These are phyloP conservation scores for Oriolus oriolus DNA, from an alignment of 2,113 vertebrate species.

Conservation along the genomic window DNA sequence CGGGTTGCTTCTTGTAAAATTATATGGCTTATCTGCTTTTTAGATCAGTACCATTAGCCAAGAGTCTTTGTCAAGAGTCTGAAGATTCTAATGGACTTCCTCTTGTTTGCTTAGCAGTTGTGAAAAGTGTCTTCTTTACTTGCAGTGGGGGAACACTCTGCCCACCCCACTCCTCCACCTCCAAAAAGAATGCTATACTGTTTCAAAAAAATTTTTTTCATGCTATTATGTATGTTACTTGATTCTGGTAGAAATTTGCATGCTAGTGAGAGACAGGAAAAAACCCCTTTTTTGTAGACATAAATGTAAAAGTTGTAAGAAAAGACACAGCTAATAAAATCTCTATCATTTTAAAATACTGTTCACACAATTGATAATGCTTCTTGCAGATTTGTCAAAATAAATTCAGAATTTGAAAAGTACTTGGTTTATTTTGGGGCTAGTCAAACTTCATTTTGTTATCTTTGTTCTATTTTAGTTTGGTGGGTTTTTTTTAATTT, in stretches of 20 bases:
- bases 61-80: conserved; percentile 6
- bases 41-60: conserved; percentile 48
- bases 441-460: background rate
- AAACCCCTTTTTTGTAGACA: background rate
- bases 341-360: background rate
- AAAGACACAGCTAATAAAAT: background rate
- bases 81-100: conserved; percentile 31
- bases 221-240: background rate
- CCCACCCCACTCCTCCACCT: rapidly evolving
- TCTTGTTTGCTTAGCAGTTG: conserved; percentile 18
- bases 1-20: conserved; percentile 67
- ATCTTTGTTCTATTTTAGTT: background rate
- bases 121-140: background rate
- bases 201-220: background rate
- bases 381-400: background rate
- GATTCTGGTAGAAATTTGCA: background rate
- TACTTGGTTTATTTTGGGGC: background rate
- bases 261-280: background rate
- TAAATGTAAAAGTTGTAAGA: background rate
- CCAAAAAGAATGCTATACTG: background rate
- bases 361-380: background rate
- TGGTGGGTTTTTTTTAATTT: background rate
- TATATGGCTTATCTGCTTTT: conserved; percentile 58
- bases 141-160: background rate
- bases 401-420: background rate